phyloP scores from a whole-genome alignment of 1,140 invertebrate species.

The Leptinotarsa undecemlineata region DNA sequence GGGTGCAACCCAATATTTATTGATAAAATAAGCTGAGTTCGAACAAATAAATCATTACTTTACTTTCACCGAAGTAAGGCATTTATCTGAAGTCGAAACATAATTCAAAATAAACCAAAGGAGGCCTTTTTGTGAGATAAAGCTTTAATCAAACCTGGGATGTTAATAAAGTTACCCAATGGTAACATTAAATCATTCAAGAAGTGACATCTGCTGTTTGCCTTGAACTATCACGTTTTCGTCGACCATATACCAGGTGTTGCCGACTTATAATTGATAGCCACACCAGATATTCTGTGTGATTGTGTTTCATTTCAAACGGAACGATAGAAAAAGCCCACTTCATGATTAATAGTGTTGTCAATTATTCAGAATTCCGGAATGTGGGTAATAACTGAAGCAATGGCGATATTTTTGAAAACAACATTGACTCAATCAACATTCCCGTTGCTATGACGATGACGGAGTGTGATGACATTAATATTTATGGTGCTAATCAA shows the following conservation, averaged over 20 bases:
- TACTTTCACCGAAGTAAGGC: no score
- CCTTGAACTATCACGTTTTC: conserved; percentile 50
- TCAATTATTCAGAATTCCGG: background rate
- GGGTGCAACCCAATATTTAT: no score
- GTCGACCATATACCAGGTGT: conserved; percentile 46
- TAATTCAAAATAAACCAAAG: no score
- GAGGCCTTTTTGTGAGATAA: conserved; percentile 35
- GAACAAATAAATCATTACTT: no score
- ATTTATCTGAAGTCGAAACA: no score
- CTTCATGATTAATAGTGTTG: background rate
- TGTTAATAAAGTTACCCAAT: conserved; percentile 42
- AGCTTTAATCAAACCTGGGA: conserved; percentile 33
- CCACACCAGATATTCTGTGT: background rate
- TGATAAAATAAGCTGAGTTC: no score
- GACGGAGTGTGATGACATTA: background rate
- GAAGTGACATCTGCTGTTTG: conserved; percentile 45
- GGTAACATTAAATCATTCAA: conserved; percentile 46
- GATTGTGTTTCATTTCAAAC: background rate
- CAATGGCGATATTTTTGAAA: background rate
- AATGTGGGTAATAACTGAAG: background rate
- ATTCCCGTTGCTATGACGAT: conserved; percentile 2
- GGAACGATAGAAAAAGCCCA: background rate
- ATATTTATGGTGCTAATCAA: background rate
- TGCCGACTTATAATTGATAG: conserved; percentile 40
- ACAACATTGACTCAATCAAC: background rate